Evolutionary conservation across 2,113 vertebrate genomes (phyloP).

Genomic region (Sarotherodon lohbergeri): DNA sequence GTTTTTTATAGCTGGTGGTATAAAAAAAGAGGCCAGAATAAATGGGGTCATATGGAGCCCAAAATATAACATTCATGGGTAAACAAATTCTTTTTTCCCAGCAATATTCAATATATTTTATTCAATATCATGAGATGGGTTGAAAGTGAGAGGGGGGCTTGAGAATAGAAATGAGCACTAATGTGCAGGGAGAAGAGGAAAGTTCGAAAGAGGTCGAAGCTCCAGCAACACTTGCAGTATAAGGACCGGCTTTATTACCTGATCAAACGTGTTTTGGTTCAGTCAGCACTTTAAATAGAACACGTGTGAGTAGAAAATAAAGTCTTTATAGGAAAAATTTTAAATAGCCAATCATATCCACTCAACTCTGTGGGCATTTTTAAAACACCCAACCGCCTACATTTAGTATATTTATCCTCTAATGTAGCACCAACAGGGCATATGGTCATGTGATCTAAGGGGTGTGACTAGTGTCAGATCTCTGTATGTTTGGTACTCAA

Average conservation of each 20-base stretch:
- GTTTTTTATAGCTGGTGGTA: background rate
- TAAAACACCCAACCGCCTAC: background rate
- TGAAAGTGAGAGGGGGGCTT: background rate
- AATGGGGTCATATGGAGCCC: background rate
- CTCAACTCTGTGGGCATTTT: background rate
- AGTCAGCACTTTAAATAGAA: background rate
- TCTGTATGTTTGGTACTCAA: background rate
- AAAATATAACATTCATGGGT: fast-evolving
- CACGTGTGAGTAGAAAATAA: background rate
- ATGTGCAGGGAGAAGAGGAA: background rate
- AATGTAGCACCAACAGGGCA: background rate
- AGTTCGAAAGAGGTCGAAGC: too few relatives aligned
- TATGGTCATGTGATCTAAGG: background rate
- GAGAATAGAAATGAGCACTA: background rate
- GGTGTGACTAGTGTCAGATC: background rate
- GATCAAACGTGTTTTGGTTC: background rate
- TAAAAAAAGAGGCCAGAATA: background rate
- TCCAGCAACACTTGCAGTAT: too few relatives aligned
- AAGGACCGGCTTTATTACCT: background rate
- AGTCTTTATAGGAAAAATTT: fast-evolving
- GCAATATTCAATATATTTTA: background rate
- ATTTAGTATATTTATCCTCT: background rate
- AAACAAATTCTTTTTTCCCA: background rate
- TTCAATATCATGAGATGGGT: fast-evolving
- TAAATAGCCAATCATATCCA: background rate